Evolutionary conservation across 64 coral and sea anemone genomes (phyloP), one percentile per base, ranked within the genome.

Genomic region (Montipora capricornis): DNA sequence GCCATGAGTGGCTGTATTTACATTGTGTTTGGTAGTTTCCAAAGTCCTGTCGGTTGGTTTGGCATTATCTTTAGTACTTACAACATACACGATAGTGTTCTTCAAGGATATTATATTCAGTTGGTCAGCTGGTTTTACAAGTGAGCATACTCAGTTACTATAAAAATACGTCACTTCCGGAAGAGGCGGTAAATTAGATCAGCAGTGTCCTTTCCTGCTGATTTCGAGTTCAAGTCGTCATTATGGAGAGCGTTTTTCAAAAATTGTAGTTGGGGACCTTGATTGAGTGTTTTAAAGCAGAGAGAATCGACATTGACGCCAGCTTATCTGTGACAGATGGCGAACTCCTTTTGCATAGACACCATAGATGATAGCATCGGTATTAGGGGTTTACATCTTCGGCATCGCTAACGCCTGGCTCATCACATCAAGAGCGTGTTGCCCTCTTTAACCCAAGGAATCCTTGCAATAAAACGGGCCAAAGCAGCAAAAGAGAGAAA

Each of bases 351-450:
- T 8, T 76, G 88, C 10, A 58, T 90, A 1, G 20, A 66, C 46
- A 74, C 88, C 44, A 13, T 90, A 24, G 76, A 60, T 60, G 88
- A 90, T 44, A 17, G 87, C 47, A 48, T 90, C 3, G 24, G 76
- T 20, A 47, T 80, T 9, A 78, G 29, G 57, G 68, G 80, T 45
- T 19, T 64, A 64, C 61, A 64, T 64, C 61, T 64, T 64, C 61
- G 13, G 3, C 61, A 64, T 64, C 61, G 19, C 13, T 9, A 64
- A 12, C 15, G 61, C 61, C 61, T 64, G 61, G 61, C 61, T 64
- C 61, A 64, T 64, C 61, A 64, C 61, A 12, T 64, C 61, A 64
- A 64, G 61, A 64, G 61, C 61, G 61, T 64, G 8, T 64, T 64
- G 61, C 61, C 61, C 61, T 64, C 61, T 64, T 64, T 64, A 64